Base-by-base conservation (phyloP, 1,140 invertebrate species). In the Drosophila lini region DNA sequence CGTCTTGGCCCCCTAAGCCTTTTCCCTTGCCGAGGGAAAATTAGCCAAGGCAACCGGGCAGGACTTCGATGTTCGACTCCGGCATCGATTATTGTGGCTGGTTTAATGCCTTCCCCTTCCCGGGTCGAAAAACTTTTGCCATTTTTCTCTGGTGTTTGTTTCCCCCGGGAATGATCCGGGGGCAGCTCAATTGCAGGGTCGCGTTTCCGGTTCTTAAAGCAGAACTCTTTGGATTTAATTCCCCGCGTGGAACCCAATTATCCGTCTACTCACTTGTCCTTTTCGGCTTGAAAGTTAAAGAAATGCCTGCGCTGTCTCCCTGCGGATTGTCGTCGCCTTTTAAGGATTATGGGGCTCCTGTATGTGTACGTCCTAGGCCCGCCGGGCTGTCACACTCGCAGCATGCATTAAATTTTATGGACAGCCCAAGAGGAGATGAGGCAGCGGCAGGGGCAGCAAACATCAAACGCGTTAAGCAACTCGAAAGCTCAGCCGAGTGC, bases 391-490 rank as follows among this genome's bases (percentile, higher is more conserved):
- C 79, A 81, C 79, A 80, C 71, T 68, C 65, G 64, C 62, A 60
- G 75, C 44, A 67, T 75, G 80, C 80, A 82, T 81, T 81, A 65
- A 74, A 78, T 63, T 73, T 80, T 77, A 83, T 76, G 57, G 59
- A 67, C 42, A 44, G 44, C 36, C 25, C 5, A 6, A 22, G 31
- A 40, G 59, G 59, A 19, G 31, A 9, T 11, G 38, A 22, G 22
- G 50, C 13, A 15, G 48, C 16, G 42, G 25, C 40, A 25, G 44
- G 25, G 61, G 48, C 57, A 76, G 62, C 67, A 84, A 85, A 85
- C 82, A 88, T 86, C 83, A 86, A 86, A 86, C 62, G 81, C 74
- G 81, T 85, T 85, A 88, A 88, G 80, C 83, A 83, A 82, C 80
- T 86, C 81, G 65, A 83, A 88, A 88, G 80, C 83, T 74, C 80